A percentile compares a stretch with the other conserved stretches of the same genome.
These are phyloP conservation scores for Apocrypta bakeri DNA, from an alignment of 1,140 invertebrate species.

Conservation along the genomic window DNA sequence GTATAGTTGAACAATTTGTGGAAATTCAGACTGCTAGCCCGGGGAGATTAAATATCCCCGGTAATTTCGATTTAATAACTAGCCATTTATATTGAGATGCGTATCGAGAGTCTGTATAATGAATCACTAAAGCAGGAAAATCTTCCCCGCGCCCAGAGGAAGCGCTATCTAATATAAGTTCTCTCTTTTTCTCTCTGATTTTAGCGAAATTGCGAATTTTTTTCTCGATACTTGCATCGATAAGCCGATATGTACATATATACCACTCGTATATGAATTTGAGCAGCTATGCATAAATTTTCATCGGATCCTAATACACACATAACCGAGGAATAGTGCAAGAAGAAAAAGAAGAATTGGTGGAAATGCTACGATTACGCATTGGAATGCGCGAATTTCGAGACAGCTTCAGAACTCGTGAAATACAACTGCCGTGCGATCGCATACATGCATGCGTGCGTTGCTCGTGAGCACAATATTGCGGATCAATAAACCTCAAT, in stretches of 20 bases:
- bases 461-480: constrained; percentile 69
- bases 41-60: not conserved
- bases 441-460: constrained; percentile 36
- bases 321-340: not conserved
- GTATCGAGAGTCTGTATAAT: not conserved
- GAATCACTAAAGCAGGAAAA: not conserved
- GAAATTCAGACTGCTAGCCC: not conserved
- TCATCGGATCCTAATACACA: not conserved
- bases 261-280: not conserved
- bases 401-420: not conserved
- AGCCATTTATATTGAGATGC: not conserved
- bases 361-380: constrained; percentile 10
- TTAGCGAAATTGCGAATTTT: not conserved
- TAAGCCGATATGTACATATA: not conserved
- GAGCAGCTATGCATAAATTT: not conserved
- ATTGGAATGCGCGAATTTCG: not conserved
- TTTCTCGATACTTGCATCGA: not conserved
- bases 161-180: not conserved
- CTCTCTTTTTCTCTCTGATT: not conserved
- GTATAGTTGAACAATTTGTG: not conserved
- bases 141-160: not conserved
- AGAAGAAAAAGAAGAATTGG: not conserved
- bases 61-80: not conserved
- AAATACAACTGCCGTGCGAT: not conserved
- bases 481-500: constrained; percentile 75